Evolutionary conservation across 1,140 invertebrate species (phyloP).

Genomic region (Drosophila yakuba): DNA sequence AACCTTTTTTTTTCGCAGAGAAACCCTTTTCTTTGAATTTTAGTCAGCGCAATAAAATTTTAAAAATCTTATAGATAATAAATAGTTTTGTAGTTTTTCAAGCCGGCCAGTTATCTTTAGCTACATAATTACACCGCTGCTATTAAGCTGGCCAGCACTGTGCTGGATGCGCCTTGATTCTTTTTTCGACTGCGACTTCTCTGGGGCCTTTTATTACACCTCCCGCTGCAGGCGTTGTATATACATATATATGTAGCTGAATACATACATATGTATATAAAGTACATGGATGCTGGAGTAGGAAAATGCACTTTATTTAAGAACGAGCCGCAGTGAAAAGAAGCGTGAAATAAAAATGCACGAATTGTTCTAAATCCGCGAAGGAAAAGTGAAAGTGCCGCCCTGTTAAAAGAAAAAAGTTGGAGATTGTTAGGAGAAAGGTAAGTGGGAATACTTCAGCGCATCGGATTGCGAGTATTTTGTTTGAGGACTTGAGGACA

Average conservation of each 20-base stretch:
- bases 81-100: too few species aligned
- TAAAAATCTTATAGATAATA: too few species aligned
- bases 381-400: constrained; percentile 60
- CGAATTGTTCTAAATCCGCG: constrained; percentile 73
- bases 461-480: constrained; percentile 9
- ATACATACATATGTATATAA: neutral
- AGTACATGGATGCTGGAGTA: neutral
- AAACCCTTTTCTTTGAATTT: too few species aligned
- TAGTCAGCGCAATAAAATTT: too few species aligned
- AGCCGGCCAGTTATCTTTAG: too few species aligned
- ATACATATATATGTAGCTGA: constrained; percentile 14
- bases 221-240: neutral
- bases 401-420: neutral
- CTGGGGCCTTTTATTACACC: constrained; percentile 46
- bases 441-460: neutral
- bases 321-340: constrained; percentile 16
- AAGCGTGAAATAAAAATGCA: constrained; percentile 61
- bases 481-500: neutral
- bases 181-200: constrained; percentile 57
- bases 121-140: neutral
- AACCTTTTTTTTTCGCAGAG: too few species aligned
- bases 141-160: constrained; percentile 12
- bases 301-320: constrained; percentile 39
- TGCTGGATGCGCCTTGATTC: constrained; percentile 39
- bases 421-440: neutral